Evolutionary conservation across 1,140 invertebrate genomes (phyloP).

Genomic region (Tetragonula clypearis): DNA sequence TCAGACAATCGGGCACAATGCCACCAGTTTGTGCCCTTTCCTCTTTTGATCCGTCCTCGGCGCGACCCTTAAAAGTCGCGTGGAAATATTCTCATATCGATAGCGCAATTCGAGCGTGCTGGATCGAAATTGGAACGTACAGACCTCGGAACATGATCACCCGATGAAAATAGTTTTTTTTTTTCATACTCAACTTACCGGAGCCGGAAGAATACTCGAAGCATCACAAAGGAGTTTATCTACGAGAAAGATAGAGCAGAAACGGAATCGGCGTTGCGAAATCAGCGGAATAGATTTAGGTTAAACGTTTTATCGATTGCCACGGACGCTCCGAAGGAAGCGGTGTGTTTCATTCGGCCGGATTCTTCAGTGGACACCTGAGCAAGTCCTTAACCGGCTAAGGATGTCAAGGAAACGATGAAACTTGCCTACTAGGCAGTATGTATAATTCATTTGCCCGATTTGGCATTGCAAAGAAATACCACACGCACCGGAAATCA

Average conservation of each 20-base stretch:
- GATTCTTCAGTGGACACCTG: constrained; percentile 33
- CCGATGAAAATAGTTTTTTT: background rate
- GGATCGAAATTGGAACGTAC: background rate
- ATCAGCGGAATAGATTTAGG: constrained; percentile 46
- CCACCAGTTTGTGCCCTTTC: constrained; percentile 14
- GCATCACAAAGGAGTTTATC: background rate
- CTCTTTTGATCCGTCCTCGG: background rate
- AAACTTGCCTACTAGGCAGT: constrained; percentile 33
- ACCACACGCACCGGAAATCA: background rate
- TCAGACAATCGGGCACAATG: constrained; percentile 8
- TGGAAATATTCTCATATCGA: background rate
- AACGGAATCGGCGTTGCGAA: background rate
- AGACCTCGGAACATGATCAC: background rate
- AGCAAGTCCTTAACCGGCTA: constrained; percentile 51
- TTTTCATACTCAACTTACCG: background rate
- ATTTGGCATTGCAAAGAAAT: constrained; percentile 41
- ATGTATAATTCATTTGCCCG: constrained; percentile 10
- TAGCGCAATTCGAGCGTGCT: background rate
- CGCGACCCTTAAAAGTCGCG: background rate
- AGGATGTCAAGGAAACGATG: constrained; percentile 64
- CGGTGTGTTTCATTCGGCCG: constrained; percentile 34
- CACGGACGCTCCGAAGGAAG: constrained; percentile 7
- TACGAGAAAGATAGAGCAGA: background rate
- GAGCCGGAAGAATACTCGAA: background rate
- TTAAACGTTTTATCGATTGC: constrained; percentile 51